These are phyloP conservation scores for Dendronephthya gigantea DNA, from an alignment of 64 coral and sea anemone species.

Conservation along the genomic window DNA sequence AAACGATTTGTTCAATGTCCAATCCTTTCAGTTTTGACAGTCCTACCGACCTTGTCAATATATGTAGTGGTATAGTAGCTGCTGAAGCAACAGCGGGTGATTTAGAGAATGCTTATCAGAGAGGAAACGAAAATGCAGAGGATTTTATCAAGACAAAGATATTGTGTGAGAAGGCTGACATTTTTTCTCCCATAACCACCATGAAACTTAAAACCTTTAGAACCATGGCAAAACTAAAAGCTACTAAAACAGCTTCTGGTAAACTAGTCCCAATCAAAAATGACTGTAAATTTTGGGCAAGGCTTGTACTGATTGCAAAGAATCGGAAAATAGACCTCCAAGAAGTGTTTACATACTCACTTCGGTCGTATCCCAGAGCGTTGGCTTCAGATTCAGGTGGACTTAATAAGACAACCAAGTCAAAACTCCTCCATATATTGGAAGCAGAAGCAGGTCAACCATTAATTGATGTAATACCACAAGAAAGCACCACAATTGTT, in stretches of 20 bases:
- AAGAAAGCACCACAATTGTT: conserved; percentile 29
- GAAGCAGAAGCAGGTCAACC: conserved; percentile 4
- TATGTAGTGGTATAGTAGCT: conserved; percentile 11
- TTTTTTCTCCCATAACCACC: neutral
- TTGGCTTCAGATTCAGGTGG: conserved; percentile 40
- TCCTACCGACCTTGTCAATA: neutral
- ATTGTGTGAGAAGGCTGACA: neutral
- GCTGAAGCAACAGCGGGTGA: neutral
- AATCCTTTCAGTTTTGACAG: neutral
- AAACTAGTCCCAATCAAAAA: conserved; percentile 29
- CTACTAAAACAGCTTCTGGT: neutral
- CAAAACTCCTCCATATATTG: conserved; percentile 34
- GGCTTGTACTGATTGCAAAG: conserved; percentile 48
- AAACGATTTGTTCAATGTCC: conserved; percentile 5
- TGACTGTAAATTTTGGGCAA: conserved; percentile 53
- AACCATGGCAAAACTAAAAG: neutral
- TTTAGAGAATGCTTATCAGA: neutral
- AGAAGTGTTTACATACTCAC: conserved; percentile 35
- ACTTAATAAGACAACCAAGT: conserved; percentile 48
- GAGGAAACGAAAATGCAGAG: neutral
- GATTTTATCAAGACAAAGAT: neutral
- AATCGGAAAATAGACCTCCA: conserved; percentile 35
- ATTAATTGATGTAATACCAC: conserved; percentile 5
- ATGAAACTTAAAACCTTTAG: neutral
- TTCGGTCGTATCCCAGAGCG: conserved; percentile 47